These are phyloP conservation scores for Dromas ardeola DNA, from an alignment of 2,113 vertebrate species.

Conservation along the genomic window DNA sequence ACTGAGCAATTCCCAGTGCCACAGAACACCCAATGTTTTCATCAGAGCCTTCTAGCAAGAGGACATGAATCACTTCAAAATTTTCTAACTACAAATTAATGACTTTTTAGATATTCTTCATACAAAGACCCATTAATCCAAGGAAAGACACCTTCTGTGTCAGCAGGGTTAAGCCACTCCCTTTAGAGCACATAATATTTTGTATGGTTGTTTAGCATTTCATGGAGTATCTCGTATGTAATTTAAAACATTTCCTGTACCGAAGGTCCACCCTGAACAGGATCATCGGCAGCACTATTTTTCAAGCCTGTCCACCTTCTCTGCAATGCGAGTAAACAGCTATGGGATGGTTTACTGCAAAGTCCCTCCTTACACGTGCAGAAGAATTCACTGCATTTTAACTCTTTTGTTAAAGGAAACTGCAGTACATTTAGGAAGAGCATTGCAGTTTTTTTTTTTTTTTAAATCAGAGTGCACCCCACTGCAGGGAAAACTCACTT, in stretches of 20 bases:
- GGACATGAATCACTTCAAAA: background rate
- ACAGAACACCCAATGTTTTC: background rate
- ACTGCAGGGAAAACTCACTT: conserved; percentile 24
- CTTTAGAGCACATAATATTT: background rate
- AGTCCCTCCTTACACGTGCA: background rate
- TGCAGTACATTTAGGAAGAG: background rate
- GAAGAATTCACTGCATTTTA: background rate
- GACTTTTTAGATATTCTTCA: background rate
- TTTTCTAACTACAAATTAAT: background rate
- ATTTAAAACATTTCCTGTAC: conserved; percentile 67
- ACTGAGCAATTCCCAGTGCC: background rate
- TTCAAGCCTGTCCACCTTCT: background rate
- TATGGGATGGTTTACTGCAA: background rate
- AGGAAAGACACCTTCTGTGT: background rate
- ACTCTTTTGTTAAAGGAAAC: conserved; percentile 13
- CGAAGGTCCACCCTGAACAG: conserved; percentile 47
- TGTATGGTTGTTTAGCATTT: conserved; percentile 1
- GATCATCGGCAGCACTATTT: background rate
- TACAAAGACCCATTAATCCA: background rate
- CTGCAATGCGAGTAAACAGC: conserved; percentile 14
- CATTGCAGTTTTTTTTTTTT: background rate
- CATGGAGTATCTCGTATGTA: background rate
- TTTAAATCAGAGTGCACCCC: background rate
- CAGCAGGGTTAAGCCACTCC: background rate
- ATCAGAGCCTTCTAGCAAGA: background rate